Base-by-base conservation (phyloP, 2,888 invertebrate species). In the Prenolepis imparis region DNA sequence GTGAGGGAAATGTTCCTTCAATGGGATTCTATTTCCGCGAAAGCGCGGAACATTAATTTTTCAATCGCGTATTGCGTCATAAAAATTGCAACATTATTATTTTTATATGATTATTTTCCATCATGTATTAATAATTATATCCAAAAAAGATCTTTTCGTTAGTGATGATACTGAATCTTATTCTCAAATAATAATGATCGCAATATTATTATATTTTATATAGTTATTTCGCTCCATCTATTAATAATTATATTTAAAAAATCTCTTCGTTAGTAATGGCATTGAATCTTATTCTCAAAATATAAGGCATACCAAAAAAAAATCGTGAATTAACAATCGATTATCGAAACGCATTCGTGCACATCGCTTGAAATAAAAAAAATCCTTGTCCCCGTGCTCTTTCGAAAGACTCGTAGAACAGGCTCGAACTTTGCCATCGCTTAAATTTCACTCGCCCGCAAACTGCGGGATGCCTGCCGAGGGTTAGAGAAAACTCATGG, bases 41-140 rank as follows among this genome's bases (percentile, higher is more conserved):
- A 15, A n/a, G 21, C n/a, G n/a, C n/a, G n/a, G n/a, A n/a, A 55
- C 68, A 57, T 77, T 77, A 77, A 67, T 55, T 18, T 24, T 52
- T 52, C 11, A 28, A 21, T 57, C 41, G 18, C 24, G 8, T 12
- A n/a, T 36, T 5, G 28, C 12, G 9, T 15, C 5, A 1, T 21
- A 28, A 41, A 28, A 63, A 64, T 75, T 24, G n/a, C 39, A 24
- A 12, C 15, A n/a, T 75, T 52, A 36, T 52, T 24, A n/a, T 12
- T n/a, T 11, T 74, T 5, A 15, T 15, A 28, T 8, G n/a, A 15
- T 48, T 12, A 24, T 52, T n/a, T 52, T 8, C n/a, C 9, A 21
- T 5, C 24, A 72, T n/a, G 3, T 32, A 28, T 28, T 9, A 8
- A 11, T 73, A 61, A 55, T 36, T 55, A 12, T 15, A 9, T 11